Base-by-base conservation (phyloP, 2,797 vertebrate genomes). In the Pangasius djambal region DNA sequence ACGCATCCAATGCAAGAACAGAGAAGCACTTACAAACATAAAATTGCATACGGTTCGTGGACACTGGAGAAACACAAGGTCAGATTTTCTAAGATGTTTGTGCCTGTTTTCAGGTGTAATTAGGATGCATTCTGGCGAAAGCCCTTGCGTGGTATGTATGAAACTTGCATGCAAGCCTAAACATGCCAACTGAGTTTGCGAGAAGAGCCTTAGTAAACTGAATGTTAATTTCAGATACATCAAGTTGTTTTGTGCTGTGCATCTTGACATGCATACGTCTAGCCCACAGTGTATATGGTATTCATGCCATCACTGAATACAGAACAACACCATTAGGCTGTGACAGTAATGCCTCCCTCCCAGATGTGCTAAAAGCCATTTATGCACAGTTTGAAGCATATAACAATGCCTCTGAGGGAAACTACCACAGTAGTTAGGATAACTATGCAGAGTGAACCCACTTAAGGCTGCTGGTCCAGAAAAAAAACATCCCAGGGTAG, bases 351-450 rank as follows among this genome's bases (percentile, higher is more conserved):
- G 40, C n/a, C n/a, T 48, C 44, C 37, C 37, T 63, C 61, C 25
- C 37, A 83, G 28, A 83, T 83, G 61, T 65, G 61, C 40, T 83
- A 83, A 83, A 83, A 63, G 37, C 25, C 31, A 82, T 83, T 83
- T 83, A n/a, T 65, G 37, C 25, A 65, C 59, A 83, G 13, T 65
- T 61, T 61, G 57, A 44, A 63, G 22, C n/a, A 61, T 22, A 37
- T 57, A 59, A 82, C n/a, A 57, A 13, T 83, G 55, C 22, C 57
- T 44, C 22, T 83, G 22, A 63, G 37, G 31, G 13, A 77, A 50
- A 50, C 25, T 77, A n/a, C 22, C 37, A 75, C 3, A 25, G 52
- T 81, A 55, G 28, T 79, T 55, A 79, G 2, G 25, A 83, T 67
- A 67, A 31, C 28, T 69, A 83, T 83, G 25, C 6, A 65, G 25